Percentiles rank a stretch among this genome's conserved stretches.
These are phyloP conservation scores for Orthosia gothica DNA, from an alignment of 2,888 invertebrate genomes.

Conservation along the genomic window DNA sequence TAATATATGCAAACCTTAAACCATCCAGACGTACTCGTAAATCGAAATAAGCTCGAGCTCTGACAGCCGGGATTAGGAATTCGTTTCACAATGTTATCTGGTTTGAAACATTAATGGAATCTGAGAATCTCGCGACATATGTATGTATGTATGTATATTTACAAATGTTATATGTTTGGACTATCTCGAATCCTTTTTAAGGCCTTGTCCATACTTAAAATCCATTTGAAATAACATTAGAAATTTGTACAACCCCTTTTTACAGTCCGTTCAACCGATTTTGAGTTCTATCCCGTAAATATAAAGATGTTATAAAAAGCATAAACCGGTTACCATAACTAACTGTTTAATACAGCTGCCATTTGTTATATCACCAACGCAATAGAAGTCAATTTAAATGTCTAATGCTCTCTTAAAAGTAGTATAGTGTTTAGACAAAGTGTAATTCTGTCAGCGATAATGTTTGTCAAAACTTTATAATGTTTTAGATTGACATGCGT, in stretches of 20 bases:
- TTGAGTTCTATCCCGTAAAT: no score
- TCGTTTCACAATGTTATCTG: slow-evolving; percentile 47
- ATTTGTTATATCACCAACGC: no score
- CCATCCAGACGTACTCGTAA: slow-evolving; percentile 18
- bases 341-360: no score
- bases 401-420: no score
- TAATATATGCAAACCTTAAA: slow-evolving; percentile 29
- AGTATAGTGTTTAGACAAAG: background rate
- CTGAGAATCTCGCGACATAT: slow-evolving; percentile 28
- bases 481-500: no score
- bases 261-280: no score
- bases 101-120: slow-evolving; percentile 53
- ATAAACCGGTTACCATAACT: no score
- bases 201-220: no score
- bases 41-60: slow-evolving; percentile 31
- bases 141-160: slow-evolving; percentile 11
- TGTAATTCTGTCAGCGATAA: background rate
- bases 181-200: slow-evolving; percentile 3
- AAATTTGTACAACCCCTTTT: no score
- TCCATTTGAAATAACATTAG: no score
- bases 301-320: no score
- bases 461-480: background rate
- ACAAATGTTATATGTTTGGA: background rate
- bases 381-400: no score
- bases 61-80: slow-evolving; percentile 42